A percentile compares a stretch with the other conserved stretches of the same genome.
Conservation (phyloP, 2,888 invertebrate species). For the Archips crataeganus region DNA sequence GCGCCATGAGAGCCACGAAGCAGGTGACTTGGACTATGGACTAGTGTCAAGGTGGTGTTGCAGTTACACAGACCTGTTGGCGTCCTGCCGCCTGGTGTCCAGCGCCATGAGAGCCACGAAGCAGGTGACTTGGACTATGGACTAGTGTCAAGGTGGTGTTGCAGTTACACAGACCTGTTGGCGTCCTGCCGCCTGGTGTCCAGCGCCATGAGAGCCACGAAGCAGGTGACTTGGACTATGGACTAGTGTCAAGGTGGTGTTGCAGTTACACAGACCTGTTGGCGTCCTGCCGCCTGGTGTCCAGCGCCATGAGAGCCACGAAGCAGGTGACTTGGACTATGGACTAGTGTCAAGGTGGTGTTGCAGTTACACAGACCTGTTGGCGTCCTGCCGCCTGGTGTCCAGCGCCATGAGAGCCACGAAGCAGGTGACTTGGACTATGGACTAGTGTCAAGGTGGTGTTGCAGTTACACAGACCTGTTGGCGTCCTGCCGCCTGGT, state of each 20-base stretch:
- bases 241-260: too few relatives aligned
- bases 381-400: slow-evolving; percentile 89
- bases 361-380: slow-evolving; percentile 63
- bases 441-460: too few relatives aligned
- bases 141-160: too few relatives aligned
- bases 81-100: slow-evolving; percentile 92
- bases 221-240: slow-evolving; percentile 99
- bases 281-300: slow-evolving; percentile 91
- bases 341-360: too few relatives aligned
- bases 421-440: slow-evolving; percentile 99
- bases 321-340: slow-evolving; percentile 99
- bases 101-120: slow-evolving; percentile 95
- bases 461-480: slow-evolving; percentile 58
- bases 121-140: slow-evolving; percentile 98
- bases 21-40: slow-evolving; percentile 99
- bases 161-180: slow-evolving; percentile 66
- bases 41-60: too few relatives aligned
- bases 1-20: slow-evolving; percentile 95
- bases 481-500: slow-evolving; percentile 89
- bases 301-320: slow-evolving; percentile 94
- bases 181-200: slow-evolving; percentile 92
- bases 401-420: slow-evolving; percentile 95
- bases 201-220: slow-evolving; percentile 94
- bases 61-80: slow-evolving; percentile 69
- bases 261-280: slow-evolving; percentile 65